phyloP scores from a whole-genome alignment of 1,140 invertebrate genomes.

The Heliconius himera region DNA sequence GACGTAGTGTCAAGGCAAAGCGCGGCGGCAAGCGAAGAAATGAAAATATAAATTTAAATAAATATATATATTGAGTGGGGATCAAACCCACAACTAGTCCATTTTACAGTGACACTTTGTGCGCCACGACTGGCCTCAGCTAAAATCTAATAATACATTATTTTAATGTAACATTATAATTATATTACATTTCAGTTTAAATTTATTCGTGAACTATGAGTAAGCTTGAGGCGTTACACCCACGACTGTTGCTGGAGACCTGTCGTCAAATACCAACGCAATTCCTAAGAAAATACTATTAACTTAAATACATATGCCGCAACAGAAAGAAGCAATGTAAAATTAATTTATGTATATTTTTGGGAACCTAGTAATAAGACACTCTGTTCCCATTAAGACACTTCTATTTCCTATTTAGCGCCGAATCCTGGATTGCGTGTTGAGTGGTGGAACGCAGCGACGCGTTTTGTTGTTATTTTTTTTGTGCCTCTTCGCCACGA shows the following conservation, averaged over 20 bases:
- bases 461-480: too few relatives aligned
- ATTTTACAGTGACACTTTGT: too few relatives aligned
- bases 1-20: too few relatives aligned
- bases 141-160: not conserved
- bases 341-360: not conserved
- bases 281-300: not conserved
- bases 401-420: too few relatives aligned
- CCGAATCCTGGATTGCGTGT: too few relatives aligned
- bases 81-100: too few relatives aligned
- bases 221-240: not conserved
- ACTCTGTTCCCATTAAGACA: not conserved
- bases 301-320: not conserved
- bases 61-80: too few relatives aligned
- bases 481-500: too few relatives aligned
- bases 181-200: not conserved
- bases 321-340: not conserved
- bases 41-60: too few relatives aligned
- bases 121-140: too few relatives aligned
- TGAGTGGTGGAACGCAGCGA: too few relatives aligned
- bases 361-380: not conserved
- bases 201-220: not conserved
- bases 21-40: too few relatives aligned
- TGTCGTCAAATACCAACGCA: constrained; percentile 2
- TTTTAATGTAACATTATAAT: not conserved
- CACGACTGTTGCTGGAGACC: not conserved